Conservation (phyloP, 2,113 vertebrate genomes). For the Galemys pyrenaicus region DNA sequence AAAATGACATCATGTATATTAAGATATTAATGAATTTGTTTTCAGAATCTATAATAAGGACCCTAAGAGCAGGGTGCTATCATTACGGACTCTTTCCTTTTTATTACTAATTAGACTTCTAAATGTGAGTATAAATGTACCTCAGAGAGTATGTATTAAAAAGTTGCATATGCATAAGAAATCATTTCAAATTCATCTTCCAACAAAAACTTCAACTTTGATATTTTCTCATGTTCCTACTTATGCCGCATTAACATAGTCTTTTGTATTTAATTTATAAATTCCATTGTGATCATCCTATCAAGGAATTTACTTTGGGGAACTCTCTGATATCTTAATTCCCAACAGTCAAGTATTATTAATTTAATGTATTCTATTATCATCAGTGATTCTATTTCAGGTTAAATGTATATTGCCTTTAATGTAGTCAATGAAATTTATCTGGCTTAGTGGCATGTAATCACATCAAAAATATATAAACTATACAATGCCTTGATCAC, state of each 20-base stretch:
- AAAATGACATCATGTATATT: slow-evolving; percentile 59
- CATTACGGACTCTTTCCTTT: slow-evolving; percentile 69
- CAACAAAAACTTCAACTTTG: slow-evolving; percentile 78
- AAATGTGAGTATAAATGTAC: slow-evolving; percentile 77
- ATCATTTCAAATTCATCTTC: slow-evolving; percentile 80
- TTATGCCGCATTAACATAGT: slow-evolving; percentile 72
- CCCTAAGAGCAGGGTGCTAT: slow-evolving; percentile 68
- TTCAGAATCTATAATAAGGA: slow-evolving; percentile 73
- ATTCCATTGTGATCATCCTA: slow-evolving; percentile 69
- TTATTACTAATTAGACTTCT: slow-evolving; percentile 82
- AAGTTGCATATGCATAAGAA: slow-evolving; percentile 81
- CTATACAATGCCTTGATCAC: background rate
- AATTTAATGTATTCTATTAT: slow-evolving; percentile 41
- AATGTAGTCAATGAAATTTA: background rate
- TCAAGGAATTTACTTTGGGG: slow-evolving; percentile 73
- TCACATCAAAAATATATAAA: background rate
- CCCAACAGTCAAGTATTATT: slow-evolving; percentile 52
- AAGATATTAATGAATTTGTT: slow-evolving; percentile 78
- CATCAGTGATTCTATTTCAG: slow-evolving; percentile 42
- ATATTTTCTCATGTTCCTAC: slow-evolving; percentile 76
- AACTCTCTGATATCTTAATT: slow-evolving; percentile 66
- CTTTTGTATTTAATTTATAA: slow-evolving; percentile 78
- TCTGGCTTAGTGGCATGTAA: background rate
- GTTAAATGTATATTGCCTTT: slow-evolving; percentile 32
- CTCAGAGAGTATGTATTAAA: slow-evolving; percentile 76